Percentiles rank a stretch among this genome's conserved stretches.
These are phyloP conservation scores for Drosophila nr. perissopoda DNA, from an alignment of 2,888 invertebrate species.

Conservation along the genomic window DNA sequence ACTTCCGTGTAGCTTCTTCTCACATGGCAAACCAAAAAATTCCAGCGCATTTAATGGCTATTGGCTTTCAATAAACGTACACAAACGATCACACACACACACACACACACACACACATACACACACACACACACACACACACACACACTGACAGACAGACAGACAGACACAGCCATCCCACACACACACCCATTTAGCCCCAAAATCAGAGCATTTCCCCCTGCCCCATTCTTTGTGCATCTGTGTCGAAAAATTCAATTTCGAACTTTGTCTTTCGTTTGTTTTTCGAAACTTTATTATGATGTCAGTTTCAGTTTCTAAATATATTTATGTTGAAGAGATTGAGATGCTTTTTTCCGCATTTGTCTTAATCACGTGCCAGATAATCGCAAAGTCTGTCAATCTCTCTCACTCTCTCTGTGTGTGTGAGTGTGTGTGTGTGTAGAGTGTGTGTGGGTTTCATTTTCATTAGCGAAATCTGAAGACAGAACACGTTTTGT, in stretches of 20 bases:
- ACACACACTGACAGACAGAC: conserved; percentile 2
- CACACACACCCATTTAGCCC: conserved; percentile 7
- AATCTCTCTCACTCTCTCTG: conserved; percentile 6
- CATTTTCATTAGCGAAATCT: conserved; percentile 66
- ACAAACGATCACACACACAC: conserved; percentile 4
- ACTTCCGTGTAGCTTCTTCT: conserved; percentile 32
- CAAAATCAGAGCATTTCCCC: background rate
- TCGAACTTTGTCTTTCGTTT: conserved; percentile 32
- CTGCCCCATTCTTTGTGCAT: background rate
- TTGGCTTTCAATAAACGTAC: conserved; percentile 32
- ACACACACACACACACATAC: conserved; percentile 2
- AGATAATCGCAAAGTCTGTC: conserved; percentile 27
- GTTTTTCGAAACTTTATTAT: conserved; percentile 47
- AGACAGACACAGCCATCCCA: conserved; percentile 1
- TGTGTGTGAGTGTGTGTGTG: conserved; percentile 18
- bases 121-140: conserved; percentile 9
- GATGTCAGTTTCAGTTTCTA: conserved; percentile 60
- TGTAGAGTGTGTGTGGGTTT: conserved; percentile 51
- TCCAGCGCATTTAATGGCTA: conserved; percentile 38
- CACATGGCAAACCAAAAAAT: conserved; percentile 24
- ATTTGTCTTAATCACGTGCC: conserved; percentile 42
- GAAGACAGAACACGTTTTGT: conserved; percentile 60
- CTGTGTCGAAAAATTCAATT: conserved; percentile 50
- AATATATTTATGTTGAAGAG: conserved; percentile 40
- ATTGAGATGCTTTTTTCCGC: conserved; percentile 42